Evolutionary conservation across 2,797 vertebrate species (phyloP).

Genomic region (Phaenicophaeus curvirostris): DNA sequence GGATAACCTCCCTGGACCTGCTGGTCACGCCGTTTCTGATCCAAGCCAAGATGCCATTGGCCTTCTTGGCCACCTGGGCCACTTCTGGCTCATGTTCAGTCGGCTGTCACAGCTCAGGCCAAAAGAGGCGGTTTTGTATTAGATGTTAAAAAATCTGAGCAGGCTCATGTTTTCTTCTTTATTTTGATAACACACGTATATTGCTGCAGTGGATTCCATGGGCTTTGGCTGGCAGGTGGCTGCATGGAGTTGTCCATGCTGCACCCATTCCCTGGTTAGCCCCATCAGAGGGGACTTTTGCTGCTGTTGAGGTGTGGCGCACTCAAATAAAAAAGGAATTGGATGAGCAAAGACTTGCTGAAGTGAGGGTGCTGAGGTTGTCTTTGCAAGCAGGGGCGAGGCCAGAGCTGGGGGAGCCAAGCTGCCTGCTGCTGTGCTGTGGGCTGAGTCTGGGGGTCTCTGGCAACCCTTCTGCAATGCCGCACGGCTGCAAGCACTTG

Average conservation of each 20-base stretch:
- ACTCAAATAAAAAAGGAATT: not conserved
- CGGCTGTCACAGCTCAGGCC: accelerated
- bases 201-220: accelerated
- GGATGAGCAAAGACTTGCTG: too few relatives aligned
- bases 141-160: not conserved
- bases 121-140: not conserved
- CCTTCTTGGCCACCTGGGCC: too few relatives aligned
- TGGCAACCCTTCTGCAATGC: not conserved
- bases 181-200: accelerated
- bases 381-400: not conserved
- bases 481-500: not conserved
- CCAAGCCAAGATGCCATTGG: too few relatives aligned
- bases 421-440: not conserved
- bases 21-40: too few relatives aligned
- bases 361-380: accelerated
- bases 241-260: accelerated
- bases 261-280: not conserved
- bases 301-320: accelerated
- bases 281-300: too few relatives aligned
- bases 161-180: not conserved
- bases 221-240: not conserved
- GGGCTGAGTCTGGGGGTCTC: too few relatives aligned
- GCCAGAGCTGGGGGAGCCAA: not conserved
- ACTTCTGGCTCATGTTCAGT: too few relatives aligned
- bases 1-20: too few relatives aligned